phyloP scores from a whole-genome alignment of 2,113 vertebrate genomes.

The Chloropsis cyanopogon region DNA sequence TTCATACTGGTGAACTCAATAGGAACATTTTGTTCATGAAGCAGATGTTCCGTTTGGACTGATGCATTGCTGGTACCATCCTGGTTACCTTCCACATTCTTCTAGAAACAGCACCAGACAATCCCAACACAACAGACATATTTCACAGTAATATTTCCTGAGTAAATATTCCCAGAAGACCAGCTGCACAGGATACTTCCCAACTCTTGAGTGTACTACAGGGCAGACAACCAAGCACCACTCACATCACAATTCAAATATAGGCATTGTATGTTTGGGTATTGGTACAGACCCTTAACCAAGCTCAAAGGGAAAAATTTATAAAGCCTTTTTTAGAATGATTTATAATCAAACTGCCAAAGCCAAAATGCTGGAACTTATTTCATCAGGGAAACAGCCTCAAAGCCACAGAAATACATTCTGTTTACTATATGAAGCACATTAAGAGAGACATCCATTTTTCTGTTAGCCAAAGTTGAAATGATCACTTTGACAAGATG shows the following conservation, averaged over 20 bases:
- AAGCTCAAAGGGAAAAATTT: background rate
- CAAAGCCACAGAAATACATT: background rate
- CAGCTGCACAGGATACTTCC: background rate
- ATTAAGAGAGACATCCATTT: background rate
- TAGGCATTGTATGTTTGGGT: background rate
- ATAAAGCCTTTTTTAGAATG: background rate
- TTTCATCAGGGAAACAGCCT: conserved; percentile 26
- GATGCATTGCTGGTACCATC: background rate
- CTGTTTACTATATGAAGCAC: background rate
- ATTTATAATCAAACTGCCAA: conserved; percentile 22
- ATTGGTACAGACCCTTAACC: background rate
- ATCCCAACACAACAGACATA: background rate
- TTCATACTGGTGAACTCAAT: background rate
- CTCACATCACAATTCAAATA: background rate
- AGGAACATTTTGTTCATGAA: background rate
- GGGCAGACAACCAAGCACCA: background rate
- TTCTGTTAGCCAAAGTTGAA: conserved; percentile 53
- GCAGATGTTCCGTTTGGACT: background rate
- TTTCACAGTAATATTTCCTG: conserved; percentile 29
- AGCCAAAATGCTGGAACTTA: conserved; percentile 37
- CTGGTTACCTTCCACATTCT: background rate
- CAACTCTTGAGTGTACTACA: background rate
- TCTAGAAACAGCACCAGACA: background rate
- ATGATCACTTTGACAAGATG: background rate
- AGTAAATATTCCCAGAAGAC: conserved; percentile 1